phyloP scores from a whole-genome alignment of 1,140 invertebrate genomes.

The Telenomus remus region DNA sequence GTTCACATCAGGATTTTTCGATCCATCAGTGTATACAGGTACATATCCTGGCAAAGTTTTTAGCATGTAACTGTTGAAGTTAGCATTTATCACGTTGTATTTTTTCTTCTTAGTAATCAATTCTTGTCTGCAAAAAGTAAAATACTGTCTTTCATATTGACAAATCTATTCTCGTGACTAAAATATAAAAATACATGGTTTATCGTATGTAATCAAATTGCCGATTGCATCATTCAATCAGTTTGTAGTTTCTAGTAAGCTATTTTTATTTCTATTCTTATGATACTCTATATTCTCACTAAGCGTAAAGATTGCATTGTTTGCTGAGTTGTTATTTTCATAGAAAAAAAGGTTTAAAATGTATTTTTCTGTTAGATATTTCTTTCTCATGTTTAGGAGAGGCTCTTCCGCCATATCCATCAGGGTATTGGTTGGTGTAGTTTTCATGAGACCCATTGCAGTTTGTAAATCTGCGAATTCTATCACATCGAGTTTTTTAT shows the following conservation, averaged over 20 bases:
- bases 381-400: not conserved
- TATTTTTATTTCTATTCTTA: constrained; percentile 1
- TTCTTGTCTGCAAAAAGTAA: not conserved
- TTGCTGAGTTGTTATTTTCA: not conserved
- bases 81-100: not conserved
- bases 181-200: constrained; percentile 11
- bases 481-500: not conserved
- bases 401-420: not conserved
- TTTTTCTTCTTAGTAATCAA: constrained; percentile 10
- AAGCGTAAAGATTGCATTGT: not conserved
- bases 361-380: not conserved
- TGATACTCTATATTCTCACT: constrained; percentile 1
- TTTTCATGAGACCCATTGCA: not conserved
- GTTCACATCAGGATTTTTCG: not conserved
- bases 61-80: constrained; percentile 8
- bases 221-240: not conserved
- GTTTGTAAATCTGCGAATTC: not conserved
- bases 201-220: not conserved
- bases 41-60: not conserved
- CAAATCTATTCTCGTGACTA: constrained; percentile 12
- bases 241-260: constrained; percentile 1
- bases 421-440: not conserved
- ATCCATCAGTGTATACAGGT: constrained; percentile 5
- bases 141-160: not conserved
- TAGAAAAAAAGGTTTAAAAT: not conserved